Evolutionary conservation across 2,113 vertebrate genomes (phyloP), one percentile per base, ranked within the genome.

Genomic region (Talpa occidentalis): DNA sequence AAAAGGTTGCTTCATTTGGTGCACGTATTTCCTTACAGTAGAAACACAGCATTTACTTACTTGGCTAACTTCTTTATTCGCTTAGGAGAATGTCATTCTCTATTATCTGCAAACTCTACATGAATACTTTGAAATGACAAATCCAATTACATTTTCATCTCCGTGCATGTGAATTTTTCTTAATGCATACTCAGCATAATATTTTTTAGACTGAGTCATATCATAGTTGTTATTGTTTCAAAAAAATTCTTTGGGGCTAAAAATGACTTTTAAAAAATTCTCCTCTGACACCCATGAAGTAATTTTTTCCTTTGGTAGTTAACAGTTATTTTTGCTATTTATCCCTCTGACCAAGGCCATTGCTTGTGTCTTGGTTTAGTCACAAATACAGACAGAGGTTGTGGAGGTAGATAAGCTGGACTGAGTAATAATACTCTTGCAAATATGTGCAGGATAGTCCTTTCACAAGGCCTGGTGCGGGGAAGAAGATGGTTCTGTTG

Each of bases 1-100:
- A 97, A 98, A 98, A 98, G 96, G 91, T 98, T 98, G 97, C 95
- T 97, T 97, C 97, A 81, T 59, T 59, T 96, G 95, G 95, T 49
- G 15, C 97, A 94, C 0, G 1, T 96, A 97, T 98, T 98, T 98
- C 98, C 97, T 98, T 98, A 97, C 98, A 97, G 97, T 97, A 97
- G 98, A 98, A 98, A 95, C 88, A 86, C 66, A 87, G 94, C 94
- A 3, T 97, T 97, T 97, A 95, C 98, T 98, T 97, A 94, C 96
- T 98, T 96, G 97, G 94, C 97, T 94, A 88, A 95, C 90, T 97
- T 96, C 85, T 98, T 97, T 97, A 95, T 97, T 97, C 77, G 60
- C 88, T 40, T 81, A 95, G 96, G 93, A 93, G 86, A 73, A 84
- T 96, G 97, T 98, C 97, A 91, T 90, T 96, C 97, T 90, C 82